Conservation (phyloP, 2,797 vertebrate species). For the Synaphobranchus kaupii region DNA sequence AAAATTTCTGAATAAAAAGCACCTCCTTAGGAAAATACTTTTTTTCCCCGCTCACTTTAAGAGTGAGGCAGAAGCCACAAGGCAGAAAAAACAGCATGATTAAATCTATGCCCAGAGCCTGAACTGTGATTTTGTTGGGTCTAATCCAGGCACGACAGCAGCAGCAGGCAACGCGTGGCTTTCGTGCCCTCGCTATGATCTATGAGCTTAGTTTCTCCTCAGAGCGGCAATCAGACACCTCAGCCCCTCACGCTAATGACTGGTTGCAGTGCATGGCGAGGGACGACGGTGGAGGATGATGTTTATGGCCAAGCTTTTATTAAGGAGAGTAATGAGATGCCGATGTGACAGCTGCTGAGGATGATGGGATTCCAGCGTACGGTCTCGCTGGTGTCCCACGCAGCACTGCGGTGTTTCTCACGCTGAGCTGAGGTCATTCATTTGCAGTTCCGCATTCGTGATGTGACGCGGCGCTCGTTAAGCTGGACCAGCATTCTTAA, state of each 20-base stretch:
- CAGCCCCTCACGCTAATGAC: not conserved
- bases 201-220: not conserved
- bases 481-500: not conserved
- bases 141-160: not conserved
- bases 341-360: not conserved
- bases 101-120: not conserved
- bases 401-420: slow-evolving; percentile 12
- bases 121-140: not conserved
- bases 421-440: slow-evolving; percentile 27
- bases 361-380: not conserved
- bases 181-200: not conserved
- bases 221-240: not conserved
- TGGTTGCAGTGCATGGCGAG: not conserved
- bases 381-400: not conserved
- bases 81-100: not conserved
- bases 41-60: not conserved
- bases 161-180: not conserved
- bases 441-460: slow-evolving; percentile 36
- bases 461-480: slow-evolving; percentile 21
- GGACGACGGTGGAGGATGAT: not conserved
- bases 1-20: not conserved
- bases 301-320: not conserved
- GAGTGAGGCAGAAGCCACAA: not conserved
- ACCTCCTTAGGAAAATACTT: not conserved
- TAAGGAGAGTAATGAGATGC: not conserved